phyloP scores from a whole-genome alignment of 2,113 vertebrate genomes.

The Lepus americanus region DNA sequence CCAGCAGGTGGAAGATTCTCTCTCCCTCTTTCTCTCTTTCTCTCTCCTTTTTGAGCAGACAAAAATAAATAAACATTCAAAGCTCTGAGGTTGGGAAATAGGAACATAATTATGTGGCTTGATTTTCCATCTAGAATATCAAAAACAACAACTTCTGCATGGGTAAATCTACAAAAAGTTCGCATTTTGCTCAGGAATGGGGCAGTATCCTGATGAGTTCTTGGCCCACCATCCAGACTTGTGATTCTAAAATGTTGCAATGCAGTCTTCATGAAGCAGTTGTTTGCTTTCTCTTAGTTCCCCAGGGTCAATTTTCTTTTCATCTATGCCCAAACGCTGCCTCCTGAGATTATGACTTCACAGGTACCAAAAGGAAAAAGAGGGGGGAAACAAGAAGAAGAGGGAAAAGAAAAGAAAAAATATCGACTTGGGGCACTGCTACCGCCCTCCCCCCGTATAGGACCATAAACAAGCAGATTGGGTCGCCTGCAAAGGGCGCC shows the following conservation, averaged over 20 bases:
- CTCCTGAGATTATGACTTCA: background rate
- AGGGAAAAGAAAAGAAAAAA: accelerated
- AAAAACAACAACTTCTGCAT: no score
- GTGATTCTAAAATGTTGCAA: background rate
- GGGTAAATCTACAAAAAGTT: no score
- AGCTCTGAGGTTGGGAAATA: background rate
- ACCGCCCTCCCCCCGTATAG: background rate
- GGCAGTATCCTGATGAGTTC: background rate
- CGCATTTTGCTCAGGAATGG: no score
- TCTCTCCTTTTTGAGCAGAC: no score
- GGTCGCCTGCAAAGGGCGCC: no score
- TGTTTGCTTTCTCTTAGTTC: background rate
- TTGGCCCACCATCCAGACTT: background rate
- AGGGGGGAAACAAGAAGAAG: accelerated
- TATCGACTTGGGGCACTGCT: background rate
- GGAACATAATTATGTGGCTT: background rate
- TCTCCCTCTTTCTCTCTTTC: no score
- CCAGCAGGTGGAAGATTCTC: no score
- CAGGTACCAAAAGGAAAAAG: background rate
- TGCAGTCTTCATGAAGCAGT: background rate
- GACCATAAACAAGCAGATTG: background rate
- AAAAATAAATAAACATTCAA: background rate
- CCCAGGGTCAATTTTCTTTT: background rate
- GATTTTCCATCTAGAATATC: background rate
- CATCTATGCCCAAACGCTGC: background rate